A percentile compares a stretch with the other conserved stretches of the same genome.
Evolutionary conservation across 1,140 invertebrate genomes (phyloP).

Genomic region (Oncopodura yosiiana): DNA sequence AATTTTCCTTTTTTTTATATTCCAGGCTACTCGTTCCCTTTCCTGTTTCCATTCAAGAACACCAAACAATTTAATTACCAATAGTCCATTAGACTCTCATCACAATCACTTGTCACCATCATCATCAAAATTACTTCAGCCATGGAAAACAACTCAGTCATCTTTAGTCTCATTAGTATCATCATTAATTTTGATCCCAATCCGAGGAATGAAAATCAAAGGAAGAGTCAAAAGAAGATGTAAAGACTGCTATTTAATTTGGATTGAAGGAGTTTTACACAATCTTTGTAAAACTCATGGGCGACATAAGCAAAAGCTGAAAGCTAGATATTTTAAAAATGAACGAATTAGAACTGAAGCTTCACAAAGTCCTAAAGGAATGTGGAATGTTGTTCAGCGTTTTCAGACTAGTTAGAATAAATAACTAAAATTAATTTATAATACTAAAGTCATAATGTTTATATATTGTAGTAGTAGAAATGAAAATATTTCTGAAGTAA

Average conservation of each 20-base stretch:
- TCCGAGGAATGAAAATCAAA: slow-evolving; percentile 50
- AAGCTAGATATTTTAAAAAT: slow-evolving; percentile 51
- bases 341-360: slow-evolving; percentile 63
- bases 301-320: slow-evolving; percentile 67
- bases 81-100: no score
- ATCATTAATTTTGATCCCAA: no score
- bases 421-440: no score
- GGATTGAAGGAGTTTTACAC: slow-evolving; percentile 55
- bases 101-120: no score
- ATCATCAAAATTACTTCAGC: no score
- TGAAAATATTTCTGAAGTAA: no score
- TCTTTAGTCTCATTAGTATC: no score
- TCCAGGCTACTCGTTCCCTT: no score
- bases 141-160: not conserved
- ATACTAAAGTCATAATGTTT: not conserved
- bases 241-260: slow-evolving; percentile 63
- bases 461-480: not conserved
- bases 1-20: no score
- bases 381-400: no score
- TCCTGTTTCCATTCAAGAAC: no score
- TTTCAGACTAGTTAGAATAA: not conserved
- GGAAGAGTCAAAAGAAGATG: slow-evolving; percentile 53
- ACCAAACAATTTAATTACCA: no score
- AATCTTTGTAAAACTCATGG: slow-evolving; percentile 63
- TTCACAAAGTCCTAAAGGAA: slow-evolving; percentile 51